A percentile compares a stretch with the other conserved stretches of the same genome.
These are phyloP conservation scores for Riparia riparia DNA, from an alignment of 2,113 vertebrate species.

Conservation along the genomic window DNA sequence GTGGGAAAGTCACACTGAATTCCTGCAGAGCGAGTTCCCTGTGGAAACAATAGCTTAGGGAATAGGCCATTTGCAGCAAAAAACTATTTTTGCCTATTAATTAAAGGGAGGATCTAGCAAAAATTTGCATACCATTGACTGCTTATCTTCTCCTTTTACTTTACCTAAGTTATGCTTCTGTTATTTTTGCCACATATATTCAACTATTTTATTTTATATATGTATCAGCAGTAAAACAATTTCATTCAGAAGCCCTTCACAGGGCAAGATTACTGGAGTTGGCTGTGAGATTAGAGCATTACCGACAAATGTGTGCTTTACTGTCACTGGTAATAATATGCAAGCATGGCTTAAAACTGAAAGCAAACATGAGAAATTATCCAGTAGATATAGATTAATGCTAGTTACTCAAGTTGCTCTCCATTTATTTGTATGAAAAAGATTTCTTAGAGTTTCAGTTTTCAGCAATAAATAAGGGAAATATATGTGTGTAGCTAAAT, in stretches of 20 bases:
- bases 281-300: constrained; percentile 83
- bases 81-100: neutral
- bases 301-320: constrained; percentile 87
- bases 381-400: constrained; percentile 56
- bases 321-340: constrained; percentile 85
- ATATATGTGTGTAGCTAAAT: neutral
- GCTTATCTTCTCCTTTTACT: neutral
- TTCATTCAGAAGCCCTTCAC: constrained; percentile 81
- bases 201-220: constrained; percentile 42
- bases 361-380: constrained; percentile 74
- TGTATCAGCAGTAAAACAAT: constrained; percentile 61
- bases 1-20: neutral
- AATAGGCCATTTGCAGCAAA: neutral
- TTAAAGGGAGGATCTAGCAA: neutral
- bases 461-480: constrained; percentile 52
- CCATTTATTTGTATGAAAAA: constrained; percentile 75
- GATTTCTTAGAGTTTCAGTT: constrained; percentile 58
- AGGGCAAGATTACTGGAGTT: constrained; percentile 83
- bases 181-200: constrained; percentile 11
- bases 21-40: neutral
- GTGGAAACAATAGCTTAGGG: neutral
- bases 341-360: constrained; percentile 87
- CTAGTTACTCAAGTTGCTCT: constrained; percentile 77
- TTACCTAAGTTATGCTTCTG: neutral
- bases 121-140: neutral